These are phyloP conservation scores for Rissa tridactyla DNA, from an alignment of 2,113 vertebrate species.

Conservation along the genomic window DNA sequence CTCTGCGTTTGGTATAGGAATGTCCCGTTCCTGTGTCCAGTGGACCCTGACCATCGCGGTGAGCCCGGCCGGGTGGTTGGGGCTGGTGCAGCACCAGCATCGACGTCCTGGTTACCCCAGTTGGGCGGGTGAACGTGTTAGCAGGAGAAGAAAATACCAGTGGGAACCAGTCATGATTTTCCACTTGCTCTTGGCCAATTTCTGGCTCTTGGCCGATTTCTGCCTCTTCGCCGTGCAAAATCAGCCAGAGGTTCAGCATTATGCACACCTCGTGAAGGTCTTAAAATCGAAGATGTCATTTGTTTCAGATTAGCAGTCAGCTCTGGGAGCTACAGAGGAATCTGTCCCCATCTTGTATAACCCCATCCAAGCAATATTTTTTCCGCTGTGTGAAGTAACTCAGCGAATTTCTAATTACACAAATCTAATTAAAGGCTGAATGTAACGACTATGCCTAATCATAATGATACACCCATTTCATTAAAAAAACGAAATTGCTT, in stretches of 20 bases:
- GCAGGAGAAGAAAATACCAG: neutral
- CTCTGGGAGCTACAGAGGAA: neutral
- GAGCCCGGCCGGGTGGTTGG: neutral
- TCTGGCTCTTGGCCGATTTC: neutral
- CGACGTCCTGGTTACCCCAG: neutral
- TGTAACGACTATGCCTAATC: neutral
- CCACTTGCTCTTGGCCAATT: neutral
- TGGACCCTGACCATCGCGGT: fast-evolving
- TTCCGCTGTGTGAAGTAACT: neutral
- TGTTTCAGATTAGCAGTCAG: neutral
- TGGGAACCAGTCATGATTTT: neutral
- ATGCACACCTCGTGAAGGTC: neutral
- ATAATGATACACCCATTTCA: neutral
- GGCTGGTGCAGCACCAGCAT: neutral
- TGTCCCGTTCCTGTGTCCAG: neutral
- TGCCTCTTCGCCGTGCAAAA: neutral
- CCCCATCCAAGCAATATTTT: neutral
- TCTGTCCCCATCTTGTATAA: fast-evolving
- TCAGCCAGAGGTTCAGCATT: neutral
- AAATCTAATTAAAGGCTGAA: conserved; percentile 34
- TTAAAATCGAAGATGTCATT: neutral
- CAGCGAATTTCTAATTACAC: conserved; percentile 23
- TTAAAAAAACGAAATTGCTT: neutral
- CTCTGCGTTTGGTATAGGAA: neutral
- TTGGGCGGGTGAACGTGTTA: neutral